These are phyloP conservation scores for Drosophila guanche DNA, from an alignment of 1,140 invertebrate genomes.

Conservation along the genomic window DNA sequence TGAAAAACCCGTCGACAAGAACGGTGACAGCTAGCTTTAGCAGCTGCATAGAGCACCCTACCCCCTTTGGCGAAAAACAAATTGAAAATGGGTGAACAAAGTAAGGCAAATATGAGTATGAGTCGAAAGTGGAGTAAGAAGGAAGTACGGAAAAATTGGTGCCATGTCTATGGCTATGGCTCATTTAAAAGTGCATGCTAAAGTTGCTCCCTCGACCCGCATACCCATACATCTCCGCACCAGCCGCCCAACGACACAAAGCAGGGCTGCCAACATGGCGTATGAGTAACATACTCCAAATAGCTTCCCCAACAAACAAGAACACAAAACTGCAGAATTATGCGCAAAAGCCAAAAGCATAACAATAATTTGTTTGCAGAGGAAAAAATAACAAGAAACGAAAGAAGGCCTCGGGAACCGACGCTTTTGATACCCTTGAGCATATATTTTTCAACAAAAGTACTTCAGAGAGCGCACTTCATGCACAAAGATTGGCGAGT, in stretches of 20 bases:
- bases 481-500: no score
- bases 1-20: slow-evolving; percentile 36
- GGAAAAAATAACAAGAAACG: slow-evolving; percentile 36
- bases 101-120: slow-evolving; percentile 29
- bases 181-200: slow-evolving; percentile 71
- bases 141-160: slow-evolving; percentile 33
- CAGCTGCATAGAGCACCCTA: slow-evolving; percentile 5
- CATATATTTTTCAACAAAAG: no score
- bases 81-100: slow-evolving; percentile 68
- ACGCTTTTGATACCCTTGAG: background rate
- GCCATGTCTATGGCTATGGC: slow-evolving; percentile 64
- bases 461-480: no score
- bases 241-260: no score
- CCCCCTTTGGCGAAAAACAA: slow-evolving; percentile 51
- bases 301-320: slow-evolving; percentile 44
- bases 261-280: slow-evolving; percentile 47
- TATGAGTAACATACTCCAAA: slow-evolving; percentile 80
- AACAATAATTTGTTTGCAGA: slow-evolving; percentile 73
- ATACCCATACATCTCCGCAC: no score
- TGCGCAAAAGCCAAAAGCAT: slow-evolving; percentile 78
- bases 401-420: no score
- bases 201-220: slow-evolving; percentile 7
- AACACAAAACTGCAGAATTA: slow-evolving; percentile 72
- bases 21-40: slow-evolving; percentile 56
- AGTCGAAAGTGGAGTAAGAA: slow-evolving; percentile 9